Evolutionary conservation across 2,888 invertebrate genomes (phyloP).

Genomic region (Amphipyra tragopoginis): DNA sequence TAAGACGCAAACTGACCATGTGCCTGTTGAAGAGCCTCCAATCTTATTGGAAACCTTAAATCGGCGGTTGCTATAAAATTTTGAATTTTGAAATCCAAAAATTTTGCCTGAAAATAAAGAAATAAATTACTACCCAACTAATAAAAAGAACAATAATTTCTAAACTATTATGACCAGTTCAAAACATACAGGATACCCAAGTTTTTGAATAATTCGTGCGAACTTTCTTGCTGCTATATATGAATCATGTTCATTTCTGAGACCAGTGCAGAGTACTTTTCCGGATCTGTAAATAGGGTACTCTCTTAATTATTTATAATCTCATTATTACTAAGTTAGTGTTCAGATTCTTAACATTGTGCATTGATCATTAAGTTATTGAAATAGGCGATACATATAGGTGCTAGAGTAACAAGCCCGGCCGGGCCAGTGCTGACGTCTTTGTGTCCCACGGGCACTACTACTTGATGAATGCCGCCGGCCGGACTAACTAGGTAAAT

Average conservation of each 20-base stretch:
- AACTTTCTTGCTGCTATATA: slow-evolving; percentile 94
- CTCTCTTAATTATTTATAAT: background rate
- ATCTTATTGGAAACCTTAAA: slow-evolving; percentile 92
- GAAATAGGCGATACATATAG: no score
- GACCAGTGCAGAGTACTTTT: slow-evolving; percentile 95
- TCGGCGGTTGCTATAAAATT: slow-evolving; percentile 94
- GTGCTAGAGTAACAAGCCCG: no score
- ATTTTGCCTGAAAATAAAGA: slow-evolving; percentile 90
- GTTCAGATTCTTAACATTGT: no score
- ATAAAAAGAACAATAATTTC: background rate
- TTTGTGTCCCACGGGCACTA: no score
- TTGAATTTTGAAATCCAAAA: slow-evolving; percentile 94
- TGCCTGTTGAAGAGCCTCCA: slow-evolving; percentile 93
- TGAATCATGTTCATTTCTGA: slow-evolving; percentile 94
- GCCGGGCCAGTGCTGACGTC: no score
- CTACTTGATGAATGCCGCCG: no score
- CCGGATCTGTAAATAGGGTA: slow-evolving; percentile 89
- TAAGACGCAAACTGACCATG: slow-evolving; percentile 96
- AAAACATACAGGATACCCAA: slow-evolving; percentile 92
- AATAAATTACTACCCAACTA: background rate
- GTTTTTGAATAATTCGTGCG: slow-evolving; percentile 94
- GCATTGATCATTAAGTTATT: no score
- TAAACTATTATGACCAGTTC: background rate
- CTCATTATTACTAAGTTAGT: no score
- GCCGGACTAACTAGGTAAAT: no score